A percentile compares a stretch with the other conserved stretches of the same genome.
phyloP scores from a whole-genome alignment of 2,888 invertebrate species.

The Horisme vitalbata region DNA sequence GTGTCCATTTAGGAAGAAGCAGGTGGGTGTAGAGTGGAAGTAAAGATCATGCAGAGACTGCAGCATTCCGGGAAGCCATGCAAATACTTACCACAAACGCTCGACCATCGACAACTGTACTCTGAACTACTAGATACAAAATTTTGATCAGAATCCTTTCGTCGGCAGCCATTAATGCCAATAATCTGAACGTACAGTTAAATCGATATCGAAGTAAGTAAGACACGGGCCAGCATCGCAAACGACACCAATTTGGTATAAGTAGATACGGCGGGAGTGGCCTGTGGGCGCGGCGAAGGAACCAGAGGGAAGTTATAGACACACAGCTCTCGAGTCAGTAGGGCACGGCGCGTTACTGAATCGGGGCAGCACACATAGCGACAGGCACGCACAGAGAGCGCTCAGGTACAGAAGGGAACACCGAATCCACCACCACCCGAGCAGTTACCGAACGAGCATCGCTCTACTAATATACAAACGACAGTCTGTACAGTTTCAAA shows the following conservation, averaged over 20 bases:
- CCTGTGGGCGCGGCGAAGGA: slow-evolving; percentile 47
- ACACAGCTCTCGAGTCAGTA: slow-evolving; percentile 37
- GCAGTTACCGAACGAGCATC: slow-evolving; percentile 69
- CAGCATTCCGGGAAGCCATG: slow-evolving; percentile 64
- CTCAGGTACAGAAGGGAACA: slow-evolving; percentile 67
- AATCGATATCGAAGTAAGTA: slow-evolving; percentile 76
- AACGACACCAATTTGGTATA: slow-evolving; percentile 72
- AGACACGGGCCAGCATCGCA: slow-evolving; percentile 75
- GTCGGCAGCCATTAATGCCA: slow-evolving; percentile 80
- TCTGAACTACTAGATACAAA: slow-evolving; percentile 60
- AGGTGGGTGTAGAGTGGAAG: slow-evolving; percentile 50
- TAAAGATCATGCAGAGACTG: slow-evolving; percentile 46
- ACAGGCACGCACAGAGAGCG: slow-evolving; percentile 67
- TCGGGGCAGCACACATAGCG: slow-evolving; percentile 61
- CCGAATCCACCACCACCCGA: slow-evolving; percentile 60
- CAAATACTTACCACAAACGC: slow-evolving; percentile 72
- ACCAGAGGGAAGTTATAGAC: slow-evolving; percentile 39
- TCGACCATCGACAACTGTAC: slow-evolving; percentile 80
- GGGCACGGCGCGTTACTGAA: slow-evolving; percentile 37
- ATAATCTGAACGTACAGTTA: slow-evolving; percentile 65
- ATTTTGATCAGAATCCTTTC: slow-evolving; percentile 77
- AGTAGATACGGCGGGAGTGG: slow-evolving; percentile 59
- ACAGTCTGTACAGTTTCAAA: slow-evolving; percentile 85
- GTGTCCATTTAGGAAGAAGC: slow-evolving; percentile 61
- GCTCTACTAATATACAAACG: slow-evolving; percentile 76